phyloP scores from a whole-genome alignment of 2,888 invertebrate species.

The Eristalinus aeneus region DNA sequence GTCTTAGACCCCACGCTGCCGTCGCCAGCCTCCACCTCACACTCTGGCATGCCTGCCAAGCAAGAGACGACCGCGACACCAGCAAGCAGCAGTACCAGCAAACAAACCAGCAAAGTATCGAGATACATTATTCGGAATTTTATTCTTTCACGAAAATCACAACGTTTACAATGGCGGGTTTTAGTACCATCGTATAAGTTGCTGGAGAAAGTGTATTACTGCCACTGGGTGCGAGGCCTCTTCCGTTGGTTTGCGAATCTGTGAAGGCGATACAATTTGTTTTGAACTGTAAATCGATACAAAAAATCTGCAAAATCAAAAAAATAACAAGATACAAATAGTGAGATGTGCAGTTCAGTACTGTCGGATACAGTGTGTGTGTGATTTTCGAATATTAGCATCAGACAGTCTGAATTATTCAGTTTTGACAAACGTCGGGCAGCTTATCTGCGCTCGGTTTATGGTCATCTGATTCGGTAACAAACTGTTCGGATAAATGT shows the following conservation, averaged over 20 bases:
- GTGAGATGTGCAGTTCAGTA: not conserved
- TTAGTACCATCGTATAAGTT: slow-evolving; percentile 70
- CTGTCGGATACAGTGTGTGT: not conserved
- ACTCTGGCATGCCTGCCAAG: slow-evolving; percentile 1
- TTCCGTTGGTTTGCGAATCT: slow-evolving; percentile 2
- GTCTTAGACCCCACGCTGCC: slow-evolving; percentile 6
- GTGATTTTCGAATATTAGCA: not conserved
- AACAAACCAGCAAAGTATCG: slow-evolving; percentile 47
- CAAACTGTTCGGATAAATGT: slow-evolving; percentile 38
- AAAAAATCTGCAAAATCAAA: not conserved
- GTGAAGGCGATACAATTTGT: not conserved
- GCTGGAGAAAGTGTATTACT: slow-evolving; percentile 64
- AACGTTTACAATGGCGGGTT: slow-evolving; percentile 64
- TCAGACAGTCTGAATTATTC: not conserved
- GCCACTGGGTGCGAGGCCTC: slow-evolving; percentile 45
- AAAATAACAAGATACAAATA: not conserved
- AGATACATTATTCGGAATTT: slow-evolving; percentile 57
- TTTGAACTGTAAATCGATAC: slow-evolving; percentile 17
- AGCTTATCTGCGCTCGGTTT: slow-evolving; percentile 25
- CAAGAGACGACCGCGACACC: slow-evolving; percentile 50
- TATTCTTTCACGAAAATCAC: slow-evolving; percentile 66
- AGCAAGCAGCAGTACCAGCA: slow-evolving; percentile 13
- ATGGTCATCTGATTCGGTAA: slow-evolving; percentile 44
- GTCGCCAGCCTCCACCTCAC: not conserved
- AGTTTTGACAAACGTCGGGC: slow-evolving; percentile 7